Percentiles rank a stretch among this genome's conserved stretches.
phyloP scores from a whole-genome alignment of 2,113 vertebrate species.

The Larimichthys crocea region DNA sequence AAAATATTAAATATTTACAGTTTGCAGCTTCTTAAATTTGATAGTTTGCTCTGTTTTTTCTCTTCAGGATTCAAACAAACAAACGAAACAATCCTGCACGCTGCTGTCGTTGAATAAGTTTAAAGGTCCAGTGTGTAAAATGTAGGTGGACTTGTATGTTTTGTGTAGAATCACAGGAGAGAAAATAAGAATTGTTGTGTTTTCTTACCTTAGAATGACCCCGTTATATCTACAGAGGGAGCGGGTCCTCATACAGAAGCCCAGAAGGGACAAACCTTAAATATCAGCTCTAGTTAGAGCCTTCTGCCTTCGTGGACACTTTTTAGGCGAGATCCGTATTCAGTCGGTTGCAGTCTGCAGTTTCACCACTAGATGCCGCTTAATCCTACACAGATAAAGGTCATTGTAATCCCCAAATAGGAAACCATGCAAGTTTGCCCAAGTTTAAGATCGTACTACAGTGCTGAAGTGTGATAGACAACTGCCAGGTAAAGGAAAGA shows the following conservation, averaged over 20 bases:
- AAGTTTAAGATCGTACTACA: background rate
- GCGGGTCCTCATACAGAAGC: too few species aligned
- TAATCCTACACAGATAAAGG: background rate
- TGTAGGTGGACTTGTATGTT: too few species aligned
- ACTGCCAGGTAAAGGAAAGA: conserved; percentile 44
- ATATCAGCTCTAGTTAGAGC: too few species aligned
- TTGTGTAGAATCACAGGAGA: too few species aligned
- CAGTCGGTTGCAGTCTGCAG: too few species aligned
- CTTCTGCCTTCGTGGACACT: too few species aligned
- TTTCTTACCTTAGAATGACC: too few species aligned
- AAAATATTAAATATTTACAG: background rate
- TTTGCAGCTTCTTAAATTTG: background rate
- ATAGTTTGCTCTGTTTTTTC: background rate
- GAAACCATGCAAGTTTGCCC: background rate
- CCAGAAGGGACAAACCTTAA: too few species aligned
- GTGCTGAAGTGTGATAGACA: conserved; percentile 52
- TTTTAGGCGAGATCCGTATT: too few species aligned
- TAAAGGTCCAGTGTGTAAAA: background rate
- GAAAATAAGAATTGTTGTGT: too few species aligned
- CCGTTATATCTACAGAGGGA: too few species aligned
- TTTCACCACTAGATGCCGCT: too few species aligned
- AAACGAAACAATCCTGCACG: background rate
- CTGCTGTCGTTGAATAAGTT: background rate
- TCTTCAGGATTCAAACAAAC: background rate
- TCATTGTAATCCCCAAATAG: background rate